Evolutionary conservation across 2,888 invertebrate genomes (phyloP), one percentile per base, ranked within the genome.

Genomic region (Tetragonisca angustula): DNA sequence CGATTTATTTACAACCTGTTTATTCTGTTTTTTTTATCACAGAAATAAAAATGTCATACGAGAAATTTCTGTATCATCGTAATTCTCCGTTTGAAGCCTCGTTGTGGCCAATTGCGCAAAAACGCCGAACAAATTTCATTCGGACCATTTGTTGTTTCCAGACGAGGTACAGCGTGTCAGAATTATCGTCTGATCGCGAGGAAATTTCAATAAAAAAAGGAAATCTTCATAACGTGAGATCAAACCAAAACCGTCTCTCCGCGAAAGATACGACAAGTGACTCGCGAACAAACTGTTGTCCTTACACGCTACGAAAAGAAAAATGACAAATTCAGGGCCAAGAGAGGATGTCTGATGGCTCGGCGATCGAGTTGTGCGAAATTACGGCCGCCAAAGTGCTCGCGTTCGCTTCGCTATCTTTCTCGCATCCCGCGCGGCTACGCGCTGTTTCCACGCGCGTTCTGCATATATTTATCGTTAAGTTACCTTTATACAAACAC

Each of bases 401-500:
- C 59, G 50, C 71, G 21, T 65, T 17, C 19, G 36, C 49, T 6
- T 76, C 43, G 24, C 67, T 24, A 50, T 43, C 21, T 24, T 21
- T 61, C 75, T 27, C 43, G 5, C 43, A 27, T 50, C 15, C 59
- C 27, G 9, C 21, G 9, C 62, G 11, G 56, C 79, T 56, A 24
- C 21, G 17, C 49, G 13, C 36, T 56, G 32, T 52, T 52, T 32
- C 19, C 54, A 43, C 32, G 27, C 72, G 27, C n/a, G 9, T 5
- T 49, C 43, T 69, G 50, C 70, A 76, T 62, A 74, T 81, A 74
- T 83, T 83, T 87, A 87, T 86, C 77, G 85, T 75, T 68, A 76
- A 88, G 79, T 82, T 82, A 89, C 76, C 82, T 85, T 85, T 72
- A 74, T 71, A 75, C 71, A 84, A 89, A 82, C 80, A 73, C 70